Evolutionary conservation across 2,888 invertebrate genomes (phyloP).

Genomic region (Aporophyla nigra): DNA sequence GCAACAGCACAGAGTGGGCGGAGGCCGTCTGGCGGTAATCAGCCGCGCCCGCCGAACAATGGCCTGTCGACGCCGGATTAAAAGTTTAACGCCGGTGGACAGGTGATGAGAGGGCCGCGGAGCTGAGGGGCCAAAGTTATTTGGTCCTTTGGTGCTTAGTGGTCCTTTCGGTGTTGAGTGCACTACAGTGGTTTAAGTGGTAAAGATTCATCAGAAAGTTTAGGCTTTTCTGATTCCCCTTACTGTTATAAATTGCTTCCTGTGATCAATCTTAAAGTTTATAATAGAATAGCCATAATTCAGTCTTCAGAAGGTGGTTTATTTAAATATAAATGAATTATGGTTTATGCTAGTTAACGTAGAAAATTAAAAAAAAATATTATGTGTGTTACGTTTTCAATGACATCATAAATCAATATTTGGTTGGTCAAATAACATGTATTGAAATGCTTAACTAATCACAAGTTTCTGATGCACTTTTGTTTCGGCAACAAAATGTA

Average conservation of each 20-base stretch:
- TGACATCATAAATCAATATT: not conserved
- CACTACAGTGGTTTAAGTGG: not conserved
- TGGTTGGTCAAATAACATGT: not conserved
- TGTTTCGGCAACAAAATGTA: too few species aligned
- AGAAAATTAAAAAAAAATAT: not conserved
- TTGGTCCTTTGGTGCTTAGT: constrained; percentile 2
- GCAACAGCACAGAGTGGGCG: constrained; percentile 56
- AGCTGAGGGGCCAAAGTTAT: not conserved
- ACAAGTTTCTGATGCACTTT: not conserved
- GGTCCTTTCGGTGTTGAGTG: constrained; percentile 1
- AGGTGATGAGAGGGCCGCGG: constrained; percentile 65
- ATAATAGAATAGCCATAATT: not conserved
- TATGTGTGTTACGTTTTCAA: not conserved
- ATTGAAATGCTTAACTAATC: not conserved
- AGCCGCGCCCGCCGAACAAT: constrained; percentile 81
- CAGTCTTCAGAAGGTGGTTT: too few species aligned
- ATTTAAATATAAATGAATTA: not conserved
- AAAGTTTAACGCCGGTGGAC: constrained; percentile 76
- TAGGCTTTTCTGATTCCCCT: not conserved
- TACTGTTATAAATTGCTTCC: not conserved
- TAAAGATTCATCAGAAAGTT: not conserved
- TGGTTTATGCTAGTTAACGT: not conserved
- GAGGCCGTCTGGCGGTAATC: constrained; percentile 78
- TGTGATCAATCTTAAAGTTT: not conserved
- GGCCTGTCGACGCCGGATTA: constrained; percentile 84